A percentile compares a stretch with the other conserved stretches of the same genome.
Conservation (phyloP, 2,888 invertebrate species). For the Drosophila colorata region DNA sequence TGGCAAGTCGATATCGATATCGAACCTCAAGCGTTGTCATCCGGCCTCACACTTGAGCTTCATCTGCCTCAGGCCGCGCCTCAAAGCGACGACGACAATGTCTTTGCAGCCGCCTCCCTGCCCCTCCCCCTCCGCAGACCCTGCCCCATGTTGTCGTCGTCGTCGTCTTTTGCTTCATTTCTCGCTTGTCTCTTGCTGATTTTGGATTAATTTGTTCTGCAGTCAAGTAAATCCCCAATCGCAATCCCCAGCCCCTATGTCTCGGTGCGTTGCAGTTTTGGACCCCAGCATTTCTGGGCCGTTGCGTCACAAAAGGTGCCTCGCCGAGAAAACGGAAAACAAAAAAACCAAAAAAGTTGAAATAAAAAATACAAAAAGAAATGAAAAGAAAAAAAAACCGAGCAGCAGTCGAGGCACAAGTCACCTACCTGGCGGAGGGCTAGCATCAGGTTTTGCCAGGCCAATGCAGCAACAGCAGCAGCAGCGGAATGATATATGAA, state of each 20-base stretch:
- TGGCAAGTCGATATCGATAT: slow-evolving; percentile 64
- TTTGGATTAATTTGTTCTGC: slow-evolving; percentile 84
- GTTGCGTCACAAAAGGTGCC: slow-evolving; percentile 73
- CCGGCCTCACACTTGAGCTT: slow-evolving; percentile 66
- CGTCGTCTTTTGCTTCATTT: slow-evolving; percentile 46
- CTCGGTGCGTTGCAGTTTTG: slow-evolving; percentile 51
- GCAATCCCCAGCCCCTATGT: slow-evolving; percentile 49
- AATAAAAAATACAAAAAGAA: slow-evolving; percentile 7
- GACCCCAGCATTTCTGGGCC: slow-evolving; percentile 38
- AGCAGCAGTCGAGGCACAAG: slow-evolving; percentile 50
- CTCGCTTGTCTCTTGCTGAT: slow-evolving; percentile 79
- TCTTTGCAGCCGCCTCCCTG: slow-evolving; percentile 1
- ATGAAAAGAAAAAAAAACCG: slow-evolving; percentile 1
- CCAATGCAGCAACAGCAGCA: slow-evolving; percentile 40
- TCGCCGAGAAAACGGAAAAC: slow-evolving; percentile 27
- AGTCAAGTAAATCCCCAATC: slow-evolving; percentile 73
- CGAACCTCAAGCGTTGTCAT: slow-evolving; percentile 65
- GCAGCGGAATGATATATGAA: slow-evolving; percentile 83
- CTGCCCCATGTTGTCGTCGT: slow-evolving; percentile 42
- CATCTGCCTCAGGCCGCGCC: slow-evolving; percentile 65
- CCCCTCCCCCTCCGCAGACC: slow-evolving; percentile 7
- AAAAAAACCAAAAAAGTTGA: slow-evolving; percentile 40
- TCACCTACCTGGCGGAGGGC: slow-evolving; percentile 72
- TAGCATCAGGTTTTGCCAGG: slow-evolving; percentile 51
- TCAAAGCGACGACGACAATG: slow-evolving; percentile 52